Conservation (phyloP, 1,140 invertebrate genomes). For the Harlomillsia oculata region DNA sequence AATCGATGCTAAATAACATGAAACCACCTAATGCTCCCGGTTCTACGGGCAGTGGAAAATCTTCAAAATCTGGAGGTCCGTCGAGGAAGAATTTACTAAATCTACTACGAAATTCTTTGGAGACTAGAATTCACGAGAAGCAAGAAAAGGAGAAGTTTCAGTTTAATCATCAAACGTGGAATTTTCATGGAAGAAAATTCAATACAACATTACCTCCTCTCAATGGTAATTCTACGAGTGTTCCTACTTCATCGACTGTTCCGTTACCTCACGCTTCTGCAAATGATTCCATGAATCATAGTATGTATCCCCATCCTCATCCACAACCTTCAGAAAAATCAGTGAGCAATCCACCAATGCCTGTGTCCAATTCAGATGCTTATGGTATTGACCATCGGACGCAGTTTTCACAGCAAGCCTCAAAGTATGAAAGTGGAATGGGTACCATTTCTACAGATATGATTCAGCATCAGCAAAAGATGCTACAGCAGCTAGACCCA, state of each 20-base stretch:
- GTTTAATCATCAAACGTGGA: conserved; percentile 36
- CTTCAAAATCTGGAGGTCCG: conserved; percentile 12
- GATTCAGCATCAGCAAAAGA: too few relatives aligned
- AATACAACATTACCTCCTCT: conserved; percentile 26
- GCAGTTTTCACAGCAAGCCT: too few relatives aligned
- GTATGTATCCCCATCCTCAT: too few relatives aligned
- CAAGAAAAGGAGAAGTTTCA: conserved; percentile 34
- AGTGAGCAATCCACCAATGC: too few relatives aligned
- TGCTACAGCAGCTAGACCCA: too few relatives aligned
- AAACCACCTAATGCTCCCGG: conserved; percentile 12
- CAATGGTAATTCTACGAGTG: neutral
- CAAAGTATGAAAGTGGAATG: too few relatives aligned
- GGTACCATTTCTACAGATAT: too few relatives aligned
- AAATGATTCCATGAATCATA: too few relatives aligned
- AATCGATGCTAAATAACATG: neutral
- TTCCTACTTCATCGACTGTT: conserved; percentile 4
- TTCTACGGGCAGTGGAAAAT: conserved; percentile 1
- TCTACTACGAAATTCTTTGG: conserved; percentile 29
- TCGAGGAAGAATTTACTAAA: conserved; percentile 32
- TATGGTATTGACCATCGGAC: too few relatives aligned
- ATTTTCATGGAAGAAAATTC: conserved; percentile 33
- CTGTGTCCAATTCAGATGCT: too few relatives aligned
- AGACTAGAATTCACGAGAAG: conserved; percentile 31
- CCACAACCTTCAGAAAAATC: too few relatives aligned
- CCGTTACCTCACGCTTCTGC: too few relatives aligned